Percentiles rank a stretch among this genome's conserved stretches.
Evolutionary conservation across 1,140 invertebrate species (phyloP).

Genomic region (Sarcophaga bullata): DNA sequence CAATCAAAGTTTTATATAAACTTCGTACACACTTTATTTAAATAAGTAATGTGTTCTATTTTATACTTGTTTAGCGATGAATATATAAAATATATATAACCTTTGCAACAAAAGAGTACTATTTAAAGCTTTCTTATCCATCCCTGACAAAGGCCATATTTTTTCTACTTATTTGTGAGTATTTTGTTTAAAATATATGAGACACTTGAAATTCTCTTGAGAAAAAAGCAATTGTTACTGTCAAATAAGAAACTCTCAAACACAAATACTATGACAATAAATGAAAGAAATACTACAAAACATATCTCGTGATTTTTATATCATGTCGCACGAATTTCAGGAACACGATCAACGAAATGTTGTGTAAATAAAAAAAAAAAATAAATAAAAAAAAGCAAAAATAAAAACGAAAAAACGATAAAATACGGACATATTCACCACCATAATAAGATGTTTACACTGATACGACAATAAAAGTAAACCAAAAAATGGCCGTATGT

Average conservation of each 20-base stretch:
- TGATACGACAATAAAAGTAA: conserved; percentile 11
- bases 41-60: too few relatives aligned
- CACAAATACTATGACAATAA: neutral
- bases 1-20: too few relatives aligned
- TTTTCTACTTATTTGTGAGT: too few relatives aligned
- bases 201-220: conserved; percentile 9
- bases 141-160: too few relatives aligned
- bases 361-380: neutral
- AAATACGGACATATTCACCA: neutral
- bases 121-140: too few relatives aligned
- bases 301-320: neutral
- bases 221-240: neutral
- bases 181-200: neutral
- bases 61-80: too few relatives aligned
- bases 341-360: conserved; percentile 3
- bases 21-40: too few relatives aligned
- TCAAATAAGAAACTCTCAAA: conserved; percentile 1
- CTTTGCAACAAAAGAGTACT: too few relatives aligned
- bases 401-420: neutral
- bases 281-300: neutral
- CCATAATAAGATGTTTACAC: conserved; percentile 8
- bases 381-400: neutral
- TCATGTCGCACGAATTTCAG: conserved; percentile 10
- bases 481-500: conserved; percentile 35
- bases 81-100: too few relatives aligned